Evolutionary conservation across 2,113 vertebrate genomes (phyloP).

Genomic region (Sporophila hypoxantha): DNA sequence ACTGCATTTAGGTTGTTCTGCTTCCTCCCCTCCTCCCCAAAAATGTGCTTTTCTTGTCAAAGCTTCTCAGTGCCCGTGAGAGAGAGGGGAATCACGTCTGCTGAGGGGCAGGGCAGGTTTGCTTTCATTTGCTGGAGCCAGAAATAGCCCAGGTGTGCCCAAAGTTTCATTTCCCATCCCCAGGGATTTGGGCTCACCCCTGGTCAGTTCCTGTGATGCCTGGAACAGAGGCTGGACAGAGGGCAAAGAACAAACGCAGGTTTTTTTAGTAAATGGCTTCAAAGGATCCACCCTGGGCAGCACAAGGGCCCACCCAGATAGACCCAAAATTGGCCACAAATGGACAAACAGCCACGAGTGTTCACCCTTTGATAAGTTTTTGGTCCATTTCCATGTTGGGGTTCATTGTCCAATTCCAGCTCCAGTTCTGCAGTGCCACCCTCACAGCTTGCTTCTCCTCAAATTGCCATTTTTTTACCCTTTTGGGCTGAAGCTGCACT

Average conservation of each 20-base stretch:
- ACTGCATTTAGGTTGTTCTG: too few relatives aligned
- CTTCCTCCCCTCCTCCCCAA: too few relatives aligned
- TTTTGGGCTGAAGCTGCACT: background rate
- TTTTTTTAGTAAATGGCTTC: background rate
- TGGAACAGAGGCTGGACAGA: background rate
- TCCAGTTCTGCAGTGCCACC: background rate
- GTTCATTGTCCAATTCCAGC: background rate
- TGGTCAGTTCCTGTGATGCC: too few relatives aligned
- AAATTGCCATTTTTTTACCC: background rate
- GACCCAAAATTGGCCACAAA: background rate
- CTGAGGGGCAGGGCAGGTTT: too few relatives aligned
- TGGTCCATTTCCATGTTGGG: background rate
- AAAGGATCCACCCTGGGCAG: background rate
- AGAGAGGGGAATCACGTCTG: too few relatives aligned
- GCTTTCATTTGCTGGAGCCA: too few relatives aligned
- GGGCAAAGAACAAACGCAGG: background rate
- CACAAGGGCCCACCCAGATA: background rate
- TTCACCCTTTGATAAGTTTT: background rate
- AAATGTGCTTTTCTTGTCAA: too few relatives aligned
- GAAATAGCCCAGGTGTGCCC: too few relatives aligned
- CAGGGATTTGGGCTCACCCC: too few relatives aligned
- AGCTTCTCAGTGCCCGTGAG: too few relatives aligned
- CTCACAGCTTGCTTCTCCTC: background rate
- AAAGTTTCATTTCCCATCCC: too few relatives aligned
- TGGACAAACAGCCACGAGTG: fast-evolving